Evolutionary conservation across 2,113 vertebrate species (phyloP).

Genomic region (Cyrtonyx montezumae): DNA sequence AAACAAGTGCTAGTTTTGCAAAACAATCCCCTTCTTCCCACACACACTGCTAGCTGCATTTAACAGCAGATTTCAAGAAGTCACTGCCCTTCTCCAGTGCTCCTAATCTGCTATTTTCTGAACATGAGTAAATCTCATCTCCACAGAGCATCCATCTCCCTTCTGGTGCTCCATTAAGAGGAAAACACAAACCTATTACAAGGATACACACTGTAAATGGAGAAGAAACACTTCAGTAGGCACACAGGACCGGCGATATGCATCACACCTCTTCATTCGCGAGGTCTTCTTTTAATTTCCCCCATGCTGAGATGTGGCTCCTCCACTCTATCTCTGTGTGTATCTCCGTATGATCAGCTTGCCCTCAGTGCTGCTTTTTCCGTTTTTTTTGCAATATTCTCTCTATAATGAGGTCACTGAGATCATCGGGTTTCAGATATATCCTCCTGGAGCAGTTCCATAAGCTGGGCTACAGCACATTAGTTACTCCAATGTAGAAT

Average conservation of each 20-base stretch:
- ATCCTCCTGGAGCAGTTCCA: neutral
- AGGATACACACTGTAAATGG: neutral
- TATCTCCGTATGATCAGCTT: neutral
- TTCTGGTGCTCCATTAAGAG: neutral
- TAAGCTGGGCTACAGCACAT: neutral
- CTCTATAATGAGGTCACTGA: neutral
- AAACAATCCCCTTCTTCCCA: neutral
- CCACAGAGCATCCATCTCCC: neutral
- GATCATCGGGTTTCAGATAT: neutral
- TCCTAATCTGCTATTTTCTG: neutral
- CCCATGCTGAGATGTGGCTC: neutral
- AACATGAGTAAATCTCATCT: neutral
- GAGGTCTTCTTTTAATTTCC: neutral
- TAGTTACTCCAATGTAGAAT: neutral
- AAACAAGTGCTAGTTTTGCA: neutral
- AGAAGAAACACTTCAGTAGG: accelerated
- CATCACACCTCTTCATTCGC: neutral
- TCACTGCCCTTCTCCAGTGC: neutral
- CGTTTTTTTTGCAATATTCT: neutral
- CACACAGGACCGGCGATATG: neutral
- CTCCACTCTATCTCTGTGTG: accelerated
- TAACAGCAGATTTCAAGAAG: neutral
- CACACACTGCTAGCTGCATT: neutral
- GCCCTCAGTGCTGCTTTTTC: neutral
- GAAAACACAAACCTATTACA: neutral